Conservation (phyloP, 2,888 invertebrate genomes). For the Nasonia oneida region DNA sequence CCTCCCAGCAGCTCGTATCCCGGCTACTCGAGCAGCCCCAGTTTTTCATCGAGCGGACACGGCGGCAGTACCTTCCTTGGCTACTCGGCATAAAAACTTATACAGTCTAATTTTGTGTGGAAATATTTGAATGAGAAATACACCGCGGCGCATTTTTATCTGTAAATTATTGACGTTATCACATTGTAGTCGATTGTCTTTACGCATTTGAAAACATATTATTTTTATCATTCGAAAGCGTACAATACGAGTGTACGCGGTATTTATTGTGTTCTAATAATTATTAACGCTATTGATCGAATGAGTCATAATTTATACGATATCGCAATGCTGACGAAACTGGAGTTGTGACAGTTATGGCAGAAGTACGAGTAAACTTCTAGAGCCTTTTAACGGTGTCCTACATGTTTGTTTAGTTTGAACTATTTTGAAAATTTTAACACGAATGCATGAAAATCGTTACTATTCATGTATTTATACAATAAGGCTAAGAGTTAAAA, state of each 20-base stretch:
- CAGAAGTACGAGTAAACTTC: neutral
- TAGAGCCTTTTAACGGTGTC: neutral
- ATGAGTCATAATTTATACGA: neutral
- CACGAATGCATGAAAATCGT: neutral
- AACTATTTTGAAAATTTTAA: neutral
- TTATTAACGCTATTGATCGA: slow-evolving; percentile 5
- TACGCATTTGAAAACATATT: neutral
- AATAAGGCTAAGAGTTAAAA: neutral
- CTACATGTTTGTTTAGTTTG: neutral
- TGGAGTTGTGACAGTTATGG: neutral
- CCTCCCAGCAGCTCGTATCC: slow-evolving; percentile 45
- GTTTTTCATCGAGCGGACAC: slow-evolving; percentile 35
- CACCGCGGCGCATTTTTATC: neutral
- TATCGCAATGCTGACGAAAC: neutral
- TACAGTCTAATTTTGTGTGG: slow-evolving; percentile 23
- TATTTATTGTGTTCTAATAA: slow-evolving; percentile 34
- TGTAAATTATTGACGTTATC: neutral
- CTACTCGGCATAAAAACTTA: slow-evolving; percentile 51
- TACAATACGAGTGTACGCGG: neutral
- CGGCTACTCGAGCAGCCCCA: slow-evolving; percentile 45
- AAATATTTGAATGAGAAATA: slow-evolving; percentile 36
- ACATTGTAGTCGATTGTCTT: neutral
- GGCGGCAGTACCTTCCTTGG: slow-evolving; percentile 60
- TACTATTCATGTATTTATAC: neutral
- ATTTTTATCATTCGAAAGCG: neutral